phyloP scores from a whole-genome alignment of 1,140 invertebrate genomes.

The Atta cephalotes region DNA sequence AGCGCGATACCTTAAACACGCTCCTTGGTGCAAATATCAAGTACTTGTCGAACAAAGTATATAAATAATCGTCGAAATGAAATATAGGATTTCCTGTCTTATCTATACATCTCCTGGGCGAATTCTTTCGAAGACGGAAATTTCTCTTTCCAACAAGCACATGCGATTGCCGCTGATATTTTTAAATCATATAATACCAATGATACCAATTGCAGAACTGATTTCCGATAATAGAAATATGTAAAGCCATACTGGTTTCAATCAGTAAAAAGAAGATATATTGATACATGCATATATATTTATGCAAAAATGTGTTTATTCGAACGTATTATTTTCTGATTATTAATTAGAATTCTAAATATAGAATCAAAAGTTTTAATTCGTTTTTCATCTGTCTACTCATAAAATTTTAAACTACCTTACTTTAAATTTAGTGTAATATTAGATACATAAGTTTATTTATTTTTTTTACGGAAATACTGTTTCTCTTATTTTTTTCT shows the following conservation, averaged over 20 bases:
- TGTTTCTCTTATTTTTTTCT: not conserved
- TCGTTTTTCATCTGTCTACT: not conserved
- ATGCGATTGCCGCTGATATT: not conserved
- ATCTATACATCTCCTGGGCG: not conserved
- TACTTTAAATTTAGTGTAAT: constrained; percentile 8
- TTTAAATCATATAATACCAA: not conserved
- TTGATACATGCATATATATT: constrained; percentile 20
- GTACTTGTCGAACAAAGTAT: constrained; percentile 54
- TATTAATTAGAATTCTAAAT: not conserved
- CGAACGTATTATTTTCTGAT: not conserved
- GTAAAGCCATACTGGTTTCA: not conserved
- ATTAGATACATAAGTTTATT: not conserved
- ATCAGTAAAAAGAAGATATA: constrained; percentile 1
- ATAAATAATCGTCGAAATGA: constrained; percentile 68
- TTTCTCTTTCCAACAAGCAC: not conserved
- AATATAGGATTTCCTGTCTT: constrained; percentile 11
- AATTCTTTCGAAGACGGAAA: not conserved
- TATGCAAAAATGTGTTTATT: constrained; percentile 31
- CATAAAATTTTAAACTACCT: not conserved
- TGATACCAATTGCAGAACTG: constrained; percentile 8
- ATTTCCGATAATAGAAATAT: constrained; percentile 11
- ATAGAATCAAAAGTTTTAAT: not conserved
- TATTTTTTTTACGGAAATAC: constrained; percentile 13
- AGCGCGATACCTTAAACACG: constrained; percentile 52
- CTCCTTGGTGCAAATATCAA: constrained; percentile 37